Base-by-base conservation (phyloP, 2,113 vertebrate genomes). In the Boleophthalmus pectinirostris region DNA sequence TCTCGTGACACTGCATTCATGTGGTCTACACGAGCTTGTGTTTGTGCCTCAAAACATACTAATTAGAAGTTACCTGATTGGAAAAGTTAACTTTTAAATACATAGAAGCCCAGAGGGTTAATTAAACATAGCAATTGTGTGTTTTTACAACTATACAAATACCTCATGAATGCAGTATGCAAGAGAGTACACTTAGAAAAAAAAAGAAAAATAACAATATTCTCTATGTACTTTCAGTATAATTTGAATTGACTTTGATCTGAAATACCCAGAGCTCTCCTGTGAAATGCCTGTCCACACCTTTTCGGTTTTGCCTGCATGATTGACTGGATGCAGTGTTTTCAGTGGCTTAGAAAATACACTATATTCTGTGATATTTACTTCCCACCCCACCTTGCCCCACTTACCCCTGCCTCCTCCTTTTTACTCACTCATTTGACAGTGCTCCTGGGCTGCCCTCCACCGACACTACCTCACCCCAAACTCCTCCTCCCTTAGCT, bases 261-360 rank as follows among this genome's bases (percentile, higher is more conserved):
- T 92, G 66, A 49, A 66, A 69, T 82, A 75, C 88, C 77, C 87
- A 88, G 93, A 96, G 96, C 96, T 91, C 94, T 97, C 96, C 95
- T 97, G 96, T 98, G 96, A 96, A 97, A 97, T 98, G 96, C 96
- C 96, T 96, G 95, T 95, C 94, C 94, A 91, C 91, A 78, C 93
- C 80, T 92, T 94, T 91, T 88, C 93, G 91, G 95, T 96, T 94
- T 96, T 90, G 94, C 95, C 95, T 97, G 97, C 98, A 99, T 99
- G 98, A 95, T 82, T 99, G 98, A 95, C 83, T 98, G 97, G 94
- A 98, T 99, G 98, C 95, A 93, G 95, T 96, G 94, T 94, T 93
- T 95, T 94, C 91, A 82, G 92, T 94, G 95, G 97, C 97, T 97
- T 98, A 94, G 94, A 93, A 95, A 94, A 94, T 92, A 94, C 92